Base-by-base conservation (phyloP, 92 coral and sea anemone species). In the Epizoanthus ramosus region DNA sequence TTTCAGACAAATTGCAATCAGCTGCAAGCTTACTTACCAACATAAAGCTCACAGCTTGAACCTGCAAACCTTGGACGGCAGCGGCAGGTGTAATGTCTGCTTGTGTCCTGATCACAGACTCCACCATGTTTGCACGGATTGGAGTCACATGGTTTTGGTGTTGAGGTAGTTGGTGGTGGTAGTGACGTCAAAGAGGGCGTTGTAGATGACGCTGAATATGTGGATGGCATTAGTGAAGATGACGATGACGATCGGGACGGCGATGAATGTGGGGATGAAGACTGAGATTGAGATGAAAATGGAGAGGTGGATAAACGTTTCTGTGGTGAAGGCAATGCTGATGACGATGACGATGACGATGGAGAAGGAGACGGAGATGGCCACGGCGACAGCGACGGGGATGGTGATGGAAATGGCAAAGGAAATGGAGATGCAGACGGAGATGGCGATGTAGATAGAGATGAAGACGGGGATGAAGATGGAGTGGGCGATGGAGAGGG, bases 61-160 rank as follows among this genome's bases (percentile, higher is more conserved):
- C 79, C 79, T 17, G 17, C 64, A 15, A 73, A 73, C 59, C 47
- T 31, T 21, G 79, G 19, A 25, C 23, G 79, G n/a, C 79, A 73
- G 50, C 57, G 65, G 45, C 79, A 73, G 63, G 41, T 28, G 79
- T 73, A 73, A 53, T 18, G 10, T 5, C 56, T 18, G 9, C 8
- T 3, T 56, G 79, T 57, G 28, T 54, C 63, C 10, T 31, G 79
- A 25, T 14, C 9, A 73, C 79, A 73, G 5, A 41, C 54, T 23
- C 79, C 79, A 56, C 63, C 63, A 24, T 73, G 54, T 63, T 73
- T 54, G 16, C 79, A 73, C 5, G 79, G 79, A 56, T 22, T 25
- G 41, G 63, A 25, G 28, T 28, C 37, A 17, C 79, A 73, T 18
- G 79, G 18, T 5, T 24, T 53, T 10, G 79, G 47, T 17, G 59